Evolutionary conservation across 2,113 vertebrate species (phyloP).

Genomic region (Brienomyrus brachyistius): DNA sequence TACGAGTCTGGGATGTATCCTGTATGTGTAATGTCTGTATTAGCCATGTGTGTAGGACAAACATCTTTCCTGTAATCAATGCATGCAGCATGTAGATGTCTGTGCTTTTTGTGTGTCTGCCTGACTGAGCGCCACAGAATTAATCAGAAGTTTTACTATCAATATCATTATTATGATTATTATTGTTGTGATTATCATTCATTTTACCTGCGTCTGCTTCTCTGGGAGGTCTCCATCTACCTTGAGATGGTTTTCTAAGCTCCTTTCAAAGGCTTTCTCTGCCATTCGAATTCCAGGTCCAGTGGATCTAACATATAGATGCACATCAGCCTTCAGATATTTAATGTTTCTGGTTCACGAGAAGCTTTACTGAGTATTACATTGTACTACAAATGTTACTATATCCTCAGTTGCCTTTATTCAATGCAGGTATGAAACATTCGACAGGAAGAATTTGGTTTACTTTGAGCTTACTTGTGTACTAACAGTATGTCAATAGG

Average conservation of each 20-base stretch:
- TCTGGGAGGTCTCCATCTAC: conserved; percentile 28
- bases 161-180: not conserved
- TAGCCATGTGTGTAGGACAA: too few species aligned
- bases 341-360: not conserved
- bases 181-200: not conserved
- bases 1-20: too few species aligned
- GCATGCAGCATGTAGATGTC: too few species aligned
- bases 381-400: not conserved
- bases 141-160: not conserved
- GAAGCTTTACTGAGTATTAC: not conserved
- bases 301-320: conserved; percentile 35
- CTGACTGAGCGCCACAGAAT: too few species aligned
- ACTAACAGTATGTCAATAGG: not conserved
- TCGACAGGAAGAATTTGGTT: not conserved
- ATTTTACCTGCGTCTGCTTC: conserved; percentile 39
- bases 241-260: conserved; percentile 44
- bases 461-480: not conserved
- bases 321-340: not conserved
- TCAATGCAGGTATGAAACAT: not conserved
- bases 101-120: too few species aligned
- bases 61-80: too few species aligned
- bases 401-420: not conserved
- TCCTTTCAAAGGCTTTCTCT: conserved; percentile 47
- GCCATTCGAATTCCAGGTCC: conserved; percentile 32
- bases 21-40: too few species aligned